These are phyloP conservation scores for Sarotherodon lohbergeri DNA, from an alignment of 2,113 vertebrate species.

Conservation along the genomic window DNA sequence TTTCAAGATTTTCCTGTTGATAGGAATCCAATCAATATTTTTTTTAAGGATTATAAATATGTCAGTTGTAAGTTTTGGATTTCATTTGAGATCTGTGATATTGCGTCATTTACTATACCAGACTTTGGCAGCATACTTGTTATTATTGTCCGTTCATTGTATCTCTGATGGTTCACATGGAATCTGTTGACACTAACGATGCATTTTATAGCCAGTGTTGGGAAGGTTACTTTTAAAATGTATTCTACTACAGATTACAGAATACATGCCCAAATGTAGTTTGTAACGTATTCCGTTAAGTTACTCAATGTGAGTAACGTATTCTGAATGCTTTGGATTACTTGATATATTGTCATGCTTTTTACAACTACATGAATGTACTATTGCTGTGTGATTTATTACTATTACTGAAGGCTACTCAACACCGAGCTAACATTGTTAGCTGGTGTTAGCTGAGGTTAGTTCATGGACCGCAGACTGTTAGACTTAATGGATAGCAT, in stretches of 20 bases:
- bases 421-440: not conserved
- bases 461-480: not conserved
- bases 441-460: not conserved
- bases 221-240: not conserved
- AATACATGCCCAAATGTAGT: not conserved
- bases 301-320: not conserved
- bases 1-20: not conserved
- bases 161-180: not conserved
- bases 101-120: not conserved
- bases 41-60: not conserved
- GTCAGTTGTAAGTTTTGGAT: not conserved
- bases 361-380: not conserved
- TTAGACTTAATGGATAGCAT: not conserved
- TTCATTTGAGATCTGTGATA: not conserved
- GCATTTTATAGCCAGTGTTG: not conserved
- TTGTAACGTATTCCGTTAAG: not conserved
- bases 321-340: not conserved
- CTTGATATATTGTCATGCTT: not conserved
- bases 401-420: not conserved
- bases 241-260: not conserved
- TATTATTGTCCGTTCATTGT: not conserved
- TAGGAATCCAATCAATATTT: not conserved
- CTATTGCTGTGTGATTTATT: not conserved
- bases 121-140: not conserved
- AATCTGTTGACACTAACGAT: not conserved